These are phyloP conservation scores for Paracentrotus lividus DNA, from an alignment of 53 echinoderm and acorn worm genomes.

Conservation along the genomic window DNA sequence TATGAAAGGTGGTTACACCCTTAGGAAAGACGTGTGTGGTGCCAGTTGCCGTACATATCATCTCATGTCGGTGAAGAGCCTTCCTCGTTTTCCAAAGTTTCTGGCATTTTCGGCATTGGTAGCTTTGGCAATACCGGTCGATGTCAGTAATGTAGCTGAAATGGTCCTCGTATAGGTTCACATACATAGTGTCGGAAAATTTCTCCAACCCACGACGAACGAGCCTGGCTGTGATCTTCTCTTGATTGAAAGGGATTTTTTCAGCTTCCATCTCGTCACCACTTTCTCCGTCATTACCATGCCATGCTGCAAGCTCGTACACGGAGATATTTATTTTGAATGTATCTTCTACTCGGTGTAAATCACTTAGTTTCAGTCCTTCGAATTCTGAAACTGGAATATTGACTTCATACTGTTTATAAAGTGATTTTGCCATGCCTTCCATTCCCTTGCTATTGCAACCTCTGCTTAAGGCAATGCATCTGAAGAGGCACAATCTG, in stretches of 20 bases:
- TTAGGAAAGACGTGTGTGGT: not conserved
- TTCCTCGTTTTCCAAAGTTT: not conserved
- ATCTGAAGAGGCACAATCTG: constrained; percentile 54
- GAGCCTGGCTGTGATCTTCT: not conserved
- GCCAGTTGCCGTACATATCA: not conserved
- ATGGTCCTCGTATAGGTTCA: not conserved
- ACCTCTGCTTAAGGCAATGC: not conserved
- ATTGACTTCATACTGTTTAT: not conserved
- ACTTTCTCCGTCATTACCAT: not conserved
- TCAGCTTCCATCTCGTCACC: not conserved
- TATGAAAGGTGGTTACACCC: not conserved
- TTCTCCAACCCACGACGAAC: not conserved
- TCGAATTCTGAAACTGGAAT: not conserved
- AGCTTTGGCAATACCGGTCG: not conserved
- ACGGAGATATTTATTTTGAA: constrained; percentile 18
- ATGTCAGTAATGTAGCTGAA: not conserved
- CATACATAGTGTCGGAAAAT: not conserved
- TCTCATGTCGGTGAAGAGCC: not conserved
- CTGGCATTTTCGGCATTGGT: not conserved
- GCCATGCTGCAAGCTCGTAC: not conserved
- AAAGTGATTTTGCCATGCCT: not conserved
- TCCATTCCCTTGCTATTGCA: not conserved
- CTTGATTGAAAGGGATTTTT: not conserved
- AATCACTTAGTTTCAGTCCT: constrained; percentile 48
- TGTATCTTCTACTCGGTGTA: not conserved